Conservation (phyloP, 2,113 vertebrate species). For the Lagopus muta region DNA sequence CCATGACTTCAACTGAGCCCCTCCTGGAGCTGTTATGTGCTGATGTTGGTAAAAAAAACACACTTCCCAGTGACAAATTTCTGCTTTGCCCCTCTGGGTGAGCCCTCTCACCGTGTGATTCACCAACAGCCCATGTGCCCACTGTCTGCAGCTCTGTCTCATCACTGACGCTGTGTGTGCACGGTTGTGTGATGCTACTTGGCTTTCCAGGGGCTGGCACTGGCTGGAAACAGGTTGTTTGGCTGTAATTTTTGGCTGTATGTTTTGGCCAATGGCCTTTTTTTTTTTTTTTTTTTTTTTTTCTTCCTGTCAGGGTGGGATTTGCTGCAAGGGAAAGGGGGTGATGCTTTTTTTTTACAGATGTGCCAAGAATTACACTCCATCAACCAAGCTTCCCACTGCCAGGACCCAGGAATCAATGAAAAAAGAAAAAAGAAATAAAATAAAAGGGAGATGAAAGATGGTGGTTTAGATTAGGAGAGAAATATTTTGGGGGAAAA, state of each 20-base stretch:
- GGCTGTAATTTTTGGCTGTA: background rate
- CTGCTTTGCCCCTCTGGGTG: fast-evolving
- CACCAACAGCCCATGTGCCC: background rate
- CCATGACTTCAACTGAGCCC: background rate
- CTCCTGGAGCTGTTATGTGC: background rate
- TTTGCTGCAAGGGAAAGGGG: background rate
- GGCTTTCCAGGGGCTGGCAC: background rate
- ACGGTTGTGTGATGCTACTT: background rate
- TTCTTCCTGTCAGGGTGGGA: background rate
- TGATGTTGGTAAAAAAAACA: background rate
- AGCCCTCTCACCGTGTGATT: background rate
- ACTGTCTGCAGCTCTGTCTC: background rate
- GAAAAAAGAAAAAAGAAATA: background rate
- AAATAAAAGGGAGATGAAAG: background rate
- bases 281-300: background rate
- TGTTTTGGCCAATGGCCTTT: fast-evolving
- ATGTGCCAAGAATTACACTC: background rate
- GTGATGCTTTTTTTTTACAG: background rate
- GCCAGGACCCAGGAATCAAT: background rate
- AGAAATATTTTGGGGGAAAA: background rate
- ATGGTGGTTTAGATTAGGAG: background rate
- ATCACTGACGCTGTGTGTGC: background rate
- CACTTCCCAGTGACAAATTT: background rate
- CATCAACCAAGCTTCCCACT: background rate
- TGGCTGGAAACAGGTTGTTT: background rate